Evolutionary conservation across 2,888 invertebrate species (phyloP), one percentile per base, ranked within the genome.

Genomic region (Galerucella nymphaeae): DNA sequence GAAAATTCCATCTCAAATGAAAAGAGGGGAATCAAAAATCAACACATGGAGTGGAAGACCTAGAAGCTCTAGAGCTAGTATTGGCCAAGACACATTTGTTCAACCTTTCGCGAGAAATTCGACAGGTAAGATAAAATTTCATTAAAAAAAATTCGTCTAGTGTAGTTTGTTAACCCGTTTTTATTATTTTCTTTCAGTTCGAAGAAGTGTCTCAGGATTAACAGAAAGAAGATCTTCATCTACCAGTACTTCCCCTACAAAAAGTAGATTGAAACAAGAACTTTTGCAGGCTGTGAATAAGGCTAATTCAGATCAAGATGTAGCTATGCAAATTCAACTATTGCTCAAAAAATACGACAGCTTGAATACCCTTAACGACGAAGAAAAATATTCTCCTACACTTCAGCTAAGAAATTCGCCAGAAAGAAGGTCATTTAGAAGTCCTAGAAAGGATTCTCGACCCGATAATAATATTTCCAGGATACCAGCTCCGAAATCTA

Each of bases 321-420:
- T 94, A 70, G 87, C 93, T 30, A 91, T 92, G 79, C 93, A 94
- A 84, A 91, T 95, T 87, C 93, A 94, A 82, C 92, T 92, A 72
- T 83, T 92, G 50, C 83, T 92, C n/a, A 89, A 89, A 55, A 89
- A 91, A 75, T 92, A 91, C 80, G 89, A 89, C 70, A 87, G 89
- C 55, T 87, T 89, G 72, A 89, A 87, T 3, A 89, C 90, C 61
- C 87, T 89, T 71, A 90, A 90, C 1, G 90, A 91, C 66, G 91
- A 90, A 64, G 90, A 92, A 76, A 92, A 93, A 77, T 90, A 78
- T 45, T 74, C 66, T 42, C 65, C 71, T 45, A 71, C 38, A 20
- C 70, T 61, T 42, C 78, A 79, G 55, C 66, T 70, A 16, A 77
- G 77, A 61, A 75, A 77, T 20, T 72, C 67, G 9, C 78, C 73